phyloP scores from a whole-genome alignment of 2,113 vertebrate genomes.

The Tragelaphus scriptus region DNA sequence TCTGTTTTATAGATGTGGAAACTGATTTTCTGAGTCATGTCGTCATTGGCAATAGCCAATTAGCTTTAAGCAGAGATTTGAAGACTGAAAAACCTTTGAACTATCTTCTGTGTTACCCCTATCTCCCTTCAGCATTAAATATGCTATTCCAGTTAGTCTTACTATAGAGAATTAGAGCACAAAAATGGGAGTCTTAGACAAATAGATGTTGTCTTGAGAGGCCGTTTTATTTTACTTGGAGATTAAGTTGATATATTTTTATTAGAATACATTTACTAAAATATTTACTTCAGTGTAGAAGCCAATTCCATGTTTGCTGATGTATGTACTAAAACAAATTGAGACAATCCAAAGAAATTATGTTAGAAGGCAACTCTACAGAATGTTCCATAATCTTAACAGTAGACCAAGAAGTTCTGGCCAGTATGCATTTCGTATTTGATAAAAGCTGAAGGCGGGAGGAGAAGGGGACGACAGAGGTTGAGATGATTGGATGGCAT shows the following conservation, averaged over 20 bases:
- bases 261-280: neutral
- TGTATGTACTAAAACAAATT: neutral
- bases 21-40: neutral
- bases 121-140: neutral
- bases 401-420: neutral
- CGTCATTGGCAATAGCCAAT: neutral
- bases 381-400: neutral
- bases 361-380: neutral
- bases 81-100: neutral
- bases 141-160: neutral
- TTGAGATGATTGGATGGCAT: neutral
- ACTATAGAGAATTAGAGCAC: neutral
- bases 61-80: neutral
- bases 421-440: neutral
- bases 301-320: neutral
- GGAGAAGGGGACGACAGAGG: neutral
- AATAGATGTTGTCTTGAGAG: neutral
- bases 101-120: neutral
- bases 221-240: neutral
- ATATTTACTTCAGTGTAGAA: neutral
- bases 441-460: neutral
- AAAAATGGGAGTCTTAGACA: neutral
- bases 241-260: neutral
- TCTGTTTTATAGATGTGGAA: neutral
- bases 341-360: neutral